Evolutionary conservation across 1,140 invertebrate genomes (phyloP).

Genomic region (Drosophila fuyamai): DNA sequence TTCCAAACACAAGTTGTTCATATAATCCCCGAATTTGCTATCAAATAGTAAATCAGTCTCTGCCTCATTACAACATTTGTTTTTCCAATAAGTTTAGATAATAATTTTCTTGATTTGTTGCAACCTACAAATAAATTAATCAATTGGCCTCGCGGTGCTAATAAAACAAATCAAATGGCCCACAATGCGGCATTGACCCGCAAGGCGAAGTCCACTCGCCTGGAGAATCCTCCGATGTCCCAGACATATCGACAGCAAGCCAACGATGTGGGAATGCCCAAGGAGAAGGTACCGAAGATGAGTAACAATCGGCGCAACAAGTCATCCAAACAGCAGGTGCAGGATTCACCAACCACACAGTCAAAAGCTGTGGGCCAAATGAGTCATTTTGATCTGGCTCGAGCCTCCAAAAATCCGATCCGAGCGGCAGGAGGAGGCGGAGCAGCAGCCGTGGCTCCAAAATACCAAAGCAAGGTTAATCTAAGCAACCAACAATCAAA

Average conservation of each 20-base stretch:
- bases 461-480: background rate
- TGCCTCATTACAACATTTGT: slow-evolving; percentile 2
- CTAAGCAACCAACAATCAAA: background rate
- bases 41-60: background rate
- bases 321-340: background rate
- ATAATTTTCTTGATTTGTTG: background rate
- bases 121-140: slow-evolving; percentile 7
- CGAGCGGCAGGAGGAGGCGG: background rate
- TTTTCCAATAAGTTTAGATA: slow-evolving; percentile 5
- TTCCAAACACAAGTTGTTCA: background rate
- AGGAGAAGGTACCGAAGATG: slow-evolving; percentile 11
- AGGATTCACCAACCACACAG: background rate
- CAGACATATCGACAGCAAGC: background rate
- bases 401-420: background rate
- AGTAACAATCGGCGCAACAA: background rate
- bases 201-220: slow-evolving; percentile 6
- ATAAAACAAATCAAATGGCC: slow-evolving; percentile 9
- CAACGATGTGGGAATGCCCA: background rate
- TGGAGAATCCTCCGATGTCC: background rate
- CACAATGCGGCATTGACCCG: slow-evolving; percentile 3
- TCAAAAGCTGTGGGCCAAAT: background rate
- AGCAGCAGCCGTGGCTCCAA: background rate
- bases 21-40: background rate
- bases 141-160: background rate
- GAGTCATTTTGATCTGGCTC: background rate